A percentile compares a stretch with the other conserved stretches of the same genome.
Evolutionary conservation across 2,113 vertebrate species (phyloP).

Genomic region (Antechinus stuartii): DNA sequence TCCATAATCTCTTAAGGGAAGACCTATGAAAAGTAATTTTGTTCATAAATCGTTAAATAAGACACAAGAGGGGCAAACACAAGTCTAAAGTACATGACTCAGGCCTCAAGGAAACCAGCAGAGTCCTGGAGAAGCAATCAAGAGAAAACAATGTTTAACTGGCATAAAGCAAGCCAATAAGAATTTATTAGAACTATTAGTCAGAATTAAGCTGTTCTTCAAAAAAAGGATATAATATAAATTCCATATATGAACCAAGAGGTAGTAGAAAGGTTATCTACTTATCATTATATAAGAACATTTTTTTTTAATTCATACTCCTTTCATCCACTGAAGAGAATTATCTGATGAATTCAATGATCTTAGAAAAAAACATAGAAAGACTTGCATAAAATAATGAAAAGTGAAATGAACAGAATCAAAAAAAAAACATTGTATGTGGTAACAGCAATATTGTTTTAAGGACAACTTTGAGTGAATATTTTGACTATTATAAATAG

Average conservation of each 20-base stretch:
- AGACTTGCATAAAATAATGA: too few relatives aligned
- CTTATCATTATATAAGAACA: not conserved
- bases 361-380: too few relatives aligned
- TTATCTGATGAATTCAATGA: not conserved
- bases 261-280: not conserved
- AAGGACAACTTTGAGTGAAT: too few relatives aligned
- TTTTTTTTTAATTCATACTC: not conserved
- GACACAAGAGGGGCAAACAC: not conserved
- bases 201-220: conserved; percentile 57
- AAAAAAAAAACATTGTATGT: too few relatives aligned
- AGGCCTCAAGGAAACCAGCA: not conserved
- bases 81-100: not conserved
- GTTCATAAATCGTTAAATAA: not conserved
- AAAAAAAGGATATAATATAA: conserved; percentile 20
- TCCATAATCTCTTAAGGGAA: not conserved
- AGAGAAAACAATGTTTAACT: conserved; percentile 56
- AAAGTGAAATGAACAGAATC: too few relatives aligned
- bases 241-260: not conserved
- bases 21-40: not conserved
- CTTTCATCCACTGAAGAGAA: not conserved
- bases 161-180: conserved; percentile 63
- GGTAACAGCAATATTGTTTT: too few relatives aligned
- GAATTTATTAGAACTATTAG: conserved; percentile 66
- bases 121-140: conserved; percentile 27
- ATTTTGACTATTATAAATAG: too few relatives aligned